Evolutionary conservation across 2,888 invertebrate species (phyloP).

Genomic region (Heliconius aoede): DNA sequence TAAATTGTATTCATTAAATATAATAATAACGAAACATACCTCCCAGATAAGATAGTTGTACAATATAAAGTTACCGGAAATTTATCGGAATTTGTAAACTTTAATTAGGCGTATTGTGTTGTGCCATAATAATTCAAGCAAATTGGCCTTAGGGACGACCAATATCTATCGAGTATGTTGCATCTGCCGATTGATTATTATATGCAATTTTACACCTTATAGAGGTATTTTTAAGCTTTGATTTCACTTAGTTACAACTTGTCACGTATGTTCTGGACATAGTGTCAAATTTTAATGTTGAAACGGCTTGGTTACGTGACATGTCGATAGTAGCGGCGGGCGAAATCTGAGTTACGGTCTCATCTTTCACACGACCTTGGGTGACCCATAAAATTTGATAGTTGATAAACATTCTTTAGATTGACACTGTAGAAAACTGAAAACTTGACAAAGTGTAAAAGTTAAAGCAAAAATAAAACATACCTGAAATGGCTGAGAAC

Average conservation of each 20-base stretch:
- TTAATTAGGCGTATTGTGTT: constrained; percentile 80
- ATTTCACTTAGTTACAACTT: constrained; percentile 55
- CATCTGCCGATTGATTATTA: constrained; percentile 64
- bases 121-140: constrained; percentile 60
- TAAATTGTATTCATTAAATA: not conserved
- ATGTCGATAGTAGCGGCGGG: constrained; percentile 59
- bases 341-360: constrained; percentile 65
- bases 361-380: constrained; percentile 71
- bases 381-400: constrained; percentile 56
- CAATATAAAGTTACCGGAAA: constrained; percentile 58
- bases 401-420: constrained; percentile 34
- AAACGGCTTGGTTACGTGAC: constrained; percentile 71
- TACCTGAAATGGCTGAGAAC: constrained; percentile 29
- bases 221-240: constrained; percentile 51
- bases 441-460: not conserved
- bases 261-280: constrained; percentile 60
- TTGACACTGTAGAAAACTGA: constrained; percentile 12
- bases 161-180: constrained; percentile 59
- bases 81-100: constrained; percentile 62
- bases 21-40: constrained; percentile 32
- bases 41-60: constrained; percentile 50
- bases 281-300: constrained; percentile 79
- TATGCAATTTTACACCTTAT: constrained; percentile 60
- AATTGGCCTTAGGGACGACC: constrained; percentile 56
- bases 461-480: constrained; percentile 21